phyloP scores from a whole-genome alignment of 2,888 invertebrate genomes.

The Diogma glabrata region DNA sequence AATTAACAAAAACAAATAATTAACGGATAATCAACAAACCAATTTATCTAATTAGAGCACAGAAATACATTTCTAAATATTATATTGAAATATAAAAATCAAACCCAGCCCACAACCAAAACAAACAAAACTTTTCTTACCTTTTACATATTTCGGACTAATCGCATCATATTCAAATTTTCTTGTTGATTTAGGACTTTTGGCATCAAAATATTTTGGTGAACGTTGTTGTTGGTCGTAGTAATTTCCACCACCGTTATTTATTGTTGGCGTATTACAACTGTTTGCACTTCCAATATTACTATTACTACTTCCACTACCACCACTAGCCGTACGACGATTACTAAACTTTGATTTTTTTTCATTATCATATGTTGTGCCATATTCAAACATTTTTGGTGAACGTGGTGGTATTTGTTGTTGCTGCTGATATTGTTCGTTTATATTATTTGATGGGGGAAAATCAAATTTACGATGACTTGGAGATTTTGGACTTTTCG shows the following conservation, averaged over 20 bases:
- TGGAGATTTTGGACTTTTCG: slow-evolving; percentile 10
- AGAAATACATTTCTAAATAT: no score
- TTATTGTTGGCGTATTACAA: neutral
- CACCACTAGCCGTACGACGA: neutral
- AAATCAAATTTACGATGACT: slow-evolving; percentile 8
- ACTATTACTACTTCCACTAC: slow-evolving; percentile 5
- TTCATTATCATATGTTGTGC: no score
- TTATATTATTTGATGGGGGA: slow-evolving; percentile 2
- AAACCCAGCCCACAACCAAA: no score
- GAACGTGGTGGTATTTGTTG: slow-evolving; percentile 11
- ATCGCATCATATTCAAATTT: slow-evolving; percentile 45
- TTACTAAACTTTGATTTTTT: slow-evolving; percentile 1
- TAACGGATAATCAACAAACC: no score
- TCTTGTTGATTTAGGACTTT: slow-evolving; percentile 46
- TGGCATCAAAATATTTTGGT: slow-evolving; percentile 12
- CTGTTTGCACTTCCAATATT: neutral
- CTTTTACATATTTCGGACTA: slow-evolving; percentile 26
- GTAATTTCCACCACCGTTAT: neutral
- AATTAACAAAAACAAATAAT: no score
- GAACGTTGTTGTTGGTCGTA: neutral
- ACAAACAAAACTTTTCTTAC: slow-evolving; percentile 12
- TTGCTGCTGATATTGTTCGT: neutral
- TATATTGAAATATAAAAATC: no score
- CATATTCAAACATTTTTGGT: slow-evolving; percentile 23
- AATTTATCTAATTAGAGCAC: no score